Base-by-base conservation (phyloP, 1,140 invertebrate genomes). In the Zaprionus lachaisei region DNA sequence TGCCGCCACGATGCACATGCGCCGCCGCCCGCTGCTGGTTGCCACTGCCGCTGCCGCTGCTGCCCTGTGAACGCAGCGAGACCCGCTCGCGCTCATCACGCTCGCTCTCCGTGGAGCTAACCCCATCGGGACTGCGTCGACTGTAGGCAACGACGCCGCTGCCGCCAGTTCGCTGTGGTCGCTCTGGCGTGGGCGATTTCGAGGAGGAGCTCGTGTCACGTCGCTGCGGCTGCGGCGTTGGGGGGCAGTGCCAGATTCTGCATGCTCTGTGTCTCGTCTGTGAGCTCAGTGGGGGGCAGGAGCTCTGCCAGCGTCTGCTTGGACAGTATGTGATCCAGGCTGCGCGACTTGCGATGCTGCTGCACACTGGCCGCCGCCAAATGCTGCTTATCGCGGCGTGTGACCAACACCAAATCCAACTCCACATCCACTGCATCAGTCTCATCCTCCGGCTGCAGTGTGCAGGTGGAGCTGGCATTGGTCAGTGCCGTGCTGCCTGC, bases 301-400 rank as follows among this genome's bases (percentile, higher is more conserved):
- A 92, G 49, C 80, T 93, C 90, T 69, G 92, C 91, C 55, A 92
- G 60, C 38, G 91, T 81, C 44, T 83, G 91, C 67, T 94, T 92
- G 72, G 94, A 93, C 22, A 96, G 77, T 15, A 96, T 93, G 83
- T 95, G 95, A 83, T 96, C 96, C 74, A 95, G 93, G 93, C 96
- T 96, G 66, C 95, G 94, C n/a, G 95, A 95, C 76, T 95, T 93
- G 38, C 94, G 93, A 70, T 92, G 91, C 55, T 90, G 85, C 20
- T 92, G 87, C 6, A 87, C 79, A 66, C 79, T 91, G 2, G 79
- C 73, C 37, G 77, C 74, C n/a, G 66, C 55, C 51, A 83, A 61
- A 12, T 58, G 75, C 17, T 82, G 79, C 28, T 91, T 91, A 5
- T 92, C 92, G 4, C 92, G 84, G 14, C 79, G 70, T 22, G 71